These are phyloP conservation scores for Aptenodytes patagonicus DNA, from an alignment of 2,113 vertebrate species.

Conservation along the genomic window DNA sequence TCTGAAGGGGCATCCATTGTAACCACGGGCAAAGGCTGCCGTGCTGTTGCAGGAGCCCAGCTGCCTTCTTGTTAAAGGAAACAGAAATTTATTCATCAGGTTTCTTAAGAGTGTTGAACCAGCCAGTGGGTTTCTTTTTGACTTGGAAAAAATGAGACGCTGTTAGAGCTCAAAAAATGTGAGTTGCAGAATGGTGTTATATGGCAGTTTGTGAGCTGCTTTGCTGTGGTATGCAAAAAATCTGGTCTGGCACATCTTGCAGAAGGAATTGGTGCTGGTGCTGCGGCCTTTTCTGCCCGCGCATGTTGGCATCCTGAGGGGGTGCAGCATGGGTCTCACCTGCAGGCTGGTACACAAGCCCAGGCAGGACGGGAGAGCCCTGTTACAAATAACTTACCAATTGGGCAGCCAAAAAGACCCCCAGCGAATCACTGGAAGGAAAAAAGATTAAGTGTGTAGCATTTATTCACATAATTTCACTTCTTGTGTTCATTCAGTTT, in stretches of 20 bases:
- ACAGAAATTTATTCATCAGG: not conserved
- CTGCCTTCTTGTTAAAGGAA: not conserved
- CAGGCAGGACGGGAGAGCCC: not conserved
- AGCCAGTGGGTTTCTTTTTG: not conserved
- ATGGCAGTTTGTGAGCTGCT: not conserved
- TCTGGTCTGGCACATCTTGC: not conserved
- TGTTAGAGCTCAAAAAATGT: not conserved
- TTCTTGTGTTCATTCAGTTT: not conserved
- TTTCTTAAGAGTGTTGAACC: not conserved
- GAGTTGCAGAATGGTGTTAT: not conserved
- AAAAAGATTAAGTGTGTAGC: not conserved
- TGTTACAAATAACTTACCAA: not conserved
- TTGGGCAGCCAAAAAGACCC: not conserved
- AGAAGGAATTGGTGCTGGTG: not conserved
- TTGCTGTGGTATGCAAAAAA: constrained; percentile 31
- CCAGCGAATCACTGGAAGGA: not conserved
- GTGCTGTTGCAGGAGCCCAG: not conserved
- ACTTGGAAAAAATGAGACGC: not conserved
- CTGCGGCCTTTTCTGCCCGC: not conserved
- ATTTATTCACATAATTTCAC: not conserved
- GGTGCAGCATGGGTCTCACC: not conserved
- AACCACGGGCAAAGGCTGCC: not conserved
- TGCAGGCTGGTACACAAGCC: not conserved
- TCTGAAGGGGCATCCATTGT: not conserved
- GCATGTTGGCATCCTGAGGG: not conserved